phyloP scores from a whole-genome alignment of 1,140 invertebrate species.

The Chironomus striatipennis region DNA sequence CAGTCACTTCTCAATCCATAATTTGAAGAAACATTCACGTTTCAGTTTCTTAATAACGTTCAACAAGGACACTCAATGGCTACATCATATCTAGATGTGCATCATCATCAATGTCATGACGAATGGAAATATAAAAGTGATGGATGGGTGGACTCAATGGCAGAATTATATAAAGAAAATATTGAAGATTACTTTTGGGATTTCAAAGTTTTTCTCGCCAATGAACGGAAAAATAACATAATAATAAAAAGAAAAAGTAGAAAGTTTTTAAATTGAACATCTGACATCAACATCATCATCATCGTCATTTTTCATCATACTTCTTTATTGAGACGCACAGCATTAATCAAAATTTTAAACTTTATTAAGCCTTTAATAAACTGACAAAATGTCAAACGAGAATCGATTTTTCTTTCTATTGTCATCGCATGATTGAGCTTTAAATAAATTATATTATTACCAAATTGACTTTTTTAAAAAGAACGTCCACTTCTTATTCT shows the following conservation, averaged over 20 bases:
- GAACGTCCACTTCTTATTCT: no score
- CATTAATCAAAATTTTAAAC: constrained; percentile 1
- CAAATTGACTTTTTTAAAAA: no score
- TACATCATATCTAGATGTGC: not conserved
- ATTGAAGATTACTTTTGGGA: not conserved
- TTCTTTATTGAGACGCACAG: not conserved
- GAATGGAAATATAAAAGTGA: not conserved
- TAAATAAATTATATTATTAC: no score
- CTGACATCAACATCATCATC: constrained; percentile 1
- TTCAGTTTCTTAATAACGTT: constrained; percentile 1
- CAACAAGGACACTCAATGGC: not conserved
- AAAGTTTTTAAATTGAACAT: not conserved
- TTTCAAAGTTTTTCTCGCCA: not conserved
- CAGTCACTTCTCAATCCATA: not conserved
- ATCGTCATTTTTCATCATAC: not conserved
- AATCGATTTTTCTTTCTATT: constrained; percentile 14
- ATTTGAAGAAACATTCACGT: not conserved
- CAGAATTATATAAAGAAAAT: not conserved
- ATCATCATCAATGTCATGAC: not conserved
- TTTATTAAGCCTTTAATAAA: constrained; percentile 9
- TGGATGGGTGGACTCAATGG: not conserved
- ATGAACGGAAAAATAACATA: no score
- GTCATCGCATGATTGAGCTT: not conserved
- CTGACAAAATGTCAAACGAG: not conserved
- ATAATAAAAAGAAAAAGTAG: no score